Base-by-base conservation (phyloP, 92 coral and sea anemone species). In the Siderastrea radians region DNA sequence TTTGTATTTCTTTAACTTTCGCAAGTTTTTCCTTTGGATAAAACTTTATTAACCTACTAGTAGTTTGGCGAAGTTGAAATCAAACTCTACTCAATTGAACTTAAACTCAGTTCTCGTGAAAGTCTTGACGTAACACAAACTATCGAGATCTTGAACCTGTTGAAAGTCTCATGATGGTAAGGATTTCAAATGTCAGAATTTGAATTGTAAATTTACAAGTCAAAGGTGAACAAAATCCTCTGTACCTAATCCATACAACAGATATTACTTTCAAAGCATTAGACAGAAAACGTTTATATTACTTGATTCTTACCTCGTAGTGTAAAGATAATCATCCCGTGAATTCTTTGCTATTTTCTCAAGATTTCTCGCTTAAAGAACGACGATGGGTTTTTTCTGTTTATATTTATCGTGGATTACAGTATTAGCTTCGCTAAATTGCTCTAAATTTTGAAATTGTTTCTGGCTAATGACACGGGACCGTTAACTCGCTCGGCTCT, bases 401-500 rank as follows among this genome's bases (percentile, higher is more conserved):
- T 52, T 74, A 53, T 54, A 51, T 51, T 51, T 55, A 19, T 8
- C 14, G 53, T 38, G 38, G 67, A 9, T 16, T 67, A 68, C 67
- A 53, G 77, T 80, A 66, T 51, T 51, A 14, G 8, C 19, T 49
- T 51, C 49, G 26, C 45, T 64, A 16, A 52, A 68, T 43, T 15
- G 57, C 58, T 12, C 53, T 53, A 50, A 52, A 15, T 81, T 57
- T 51, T 26, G 13, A 49, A n/a, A 5, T 8, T 47, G 70, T 78
- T 78, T 16, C 66, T 48, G 69, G 68, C 45, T 44, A 67, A 53
- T 53, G 49, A 3, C 4, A 69, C 48, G 58, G 44, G 11, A 69
- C 64, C 85, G 76, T 81, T 81, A 68, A 68, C 46, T 81, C 49
- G 44, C 77, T 52, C n/a, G 44, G 44, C 61, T 50, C 52, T 68